Conservation (phyloP, 2,888 invertebrate genomes). For the Listrodromus nycthemerus region DNA sequence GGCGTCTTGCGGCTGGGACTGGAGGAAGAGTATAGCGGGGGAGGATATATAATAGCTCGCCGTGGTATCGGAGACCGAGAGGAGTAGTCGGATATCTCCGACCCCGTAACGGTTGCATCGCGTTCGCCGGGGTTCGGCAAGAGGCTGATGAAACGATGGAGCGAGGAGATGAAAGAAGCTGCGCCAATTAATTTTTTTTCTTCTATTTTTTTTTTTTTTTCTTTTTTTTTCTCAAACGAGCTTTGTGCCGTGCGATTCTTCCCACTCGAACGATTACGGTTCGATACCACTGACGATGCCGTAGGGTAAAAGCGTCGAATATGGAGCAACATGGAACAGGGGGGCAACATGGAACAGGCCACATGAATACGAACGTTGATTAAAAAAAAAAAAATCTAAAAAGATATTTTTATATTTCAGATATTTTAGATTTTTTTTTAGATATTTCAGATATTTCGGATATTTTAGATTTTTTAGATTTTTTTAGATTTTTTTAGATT, state of each 20-base stretch:
- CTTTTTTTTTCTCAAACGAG: not conserved
- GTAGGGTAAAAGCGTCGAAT: too few species aligned
- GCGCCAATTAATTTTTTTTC: conserved; percentile 64
- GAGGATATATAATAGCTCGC: not conserved
- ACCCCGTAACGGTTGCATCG: not conserved
- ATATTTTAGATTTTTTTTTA: not conserved
- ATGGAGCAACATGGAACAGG: too few species aligned
- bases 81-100: not conserved
- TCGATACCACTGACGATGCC: not conserved
- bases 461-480: too few species aligned
- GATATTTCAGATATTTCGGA: too few species aligned
- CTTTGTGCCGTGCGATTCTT: conserved; percentile 26
- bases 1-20: not conserved
- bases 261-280: conserved; percentile 15
- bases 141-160: conserved; percentile 37
- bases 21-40: not conserved
- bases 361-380: too few species aligned
- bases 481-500: too few species aligned
- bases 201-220: too few species aligned
- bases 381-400: too few species aligned
- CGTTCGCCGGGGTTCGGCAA: conserved; percentile 22
- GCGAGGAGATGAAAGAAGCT: conserved; percentile 50
- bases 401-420: too few species aligned
- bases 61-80: not conserved
- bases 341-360: too few species aligned